phyloP scores from a whole-genome alignment of 2,797 vertebrate species.

The Buphagus erythrorhynchus region DNA sequence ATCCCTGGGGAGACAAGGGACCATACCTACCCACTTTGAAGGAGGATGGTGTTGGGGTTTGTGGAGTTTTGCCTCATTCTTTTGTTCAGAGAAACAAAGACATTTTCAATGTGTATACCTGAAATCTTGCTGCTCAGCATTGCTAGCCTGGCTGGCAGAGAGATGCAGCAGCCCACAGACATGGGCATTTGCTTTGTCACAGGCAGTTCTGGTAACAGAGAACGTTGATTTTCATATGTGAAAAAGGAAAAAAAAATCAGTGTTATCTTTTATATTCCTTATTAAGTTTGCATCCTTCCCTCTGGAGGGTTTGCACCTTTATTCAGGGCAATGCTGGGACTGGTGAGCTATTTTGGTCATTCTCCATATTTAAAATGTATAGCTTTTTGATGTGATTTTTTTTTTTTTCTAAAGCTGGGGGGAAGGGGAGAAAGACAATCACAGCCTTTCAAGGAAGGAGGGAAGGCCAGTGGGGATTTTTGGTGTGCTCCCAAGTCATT shows the following conservation, averaged over 20 bases:
- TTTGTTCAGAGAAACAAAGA: background rate
- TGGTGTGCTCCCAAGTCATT: constrained; percentile 25
- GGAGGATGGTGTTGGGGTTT: rapidly evolving
- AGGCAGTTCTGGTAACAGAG: background rate
- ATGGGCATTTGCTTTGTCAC: background rate
- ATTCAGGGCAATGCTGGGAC: background rate
- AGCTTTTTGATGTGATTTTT: background rate
- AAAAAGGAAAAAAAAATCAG: rapidly evolving
- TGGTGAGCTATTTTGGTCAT: background rate
- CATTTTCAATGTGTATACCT: background rate
- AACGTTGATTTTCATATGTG: background rate
- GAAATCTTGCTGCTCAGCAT: background rate
- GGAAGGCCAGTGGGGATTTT: background rate
- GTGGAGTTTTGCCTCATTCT: background rate
- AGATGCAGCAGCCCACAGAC: background rate
- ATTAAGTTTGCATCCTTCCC: background rate
- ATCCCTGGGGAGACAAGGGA: background rate
- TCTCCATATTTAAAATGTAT: background rate
- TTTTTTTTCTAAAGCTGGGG: background rate
- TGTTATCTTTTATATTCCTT: background rate
- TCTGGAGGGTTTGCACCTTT: background rate
- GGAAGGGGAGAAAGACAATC: background rate
- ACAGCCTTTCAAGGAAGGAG: constrained; percentile 3
- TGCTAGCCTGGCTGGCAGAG: background rate
- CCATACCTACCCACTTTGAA: background rate